A percentile compares a stretch with the other conserved stretches of the same genome.
phyloP scores from a whole-genome alignment of 2,888 invertebrate species.

The Tribolium freemani region DNA sequence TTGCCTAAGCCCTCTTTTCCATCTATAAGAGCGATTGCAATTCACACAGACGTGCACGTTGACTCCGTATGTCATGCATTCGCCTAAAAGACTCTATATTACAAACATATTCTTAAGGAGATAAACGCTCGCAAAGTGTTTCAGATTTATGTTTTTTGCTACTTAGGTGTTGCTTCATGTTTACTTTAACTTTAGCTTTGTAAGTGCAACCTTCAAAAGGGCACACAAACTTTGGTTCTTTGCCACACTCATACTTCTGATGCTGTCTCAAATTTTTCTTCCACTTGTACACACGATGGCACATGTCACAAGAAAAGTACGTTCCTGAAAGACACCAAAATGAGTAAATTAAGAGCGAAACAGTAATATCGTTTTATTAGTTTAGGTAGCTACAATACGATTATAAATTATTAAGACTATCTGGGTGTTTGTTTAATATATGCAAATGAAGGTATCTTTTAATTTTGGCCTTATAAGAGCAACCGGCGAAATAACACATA shows the following conservation, averaged over 20 bases:
- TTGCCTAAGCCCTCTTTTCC: conserved; percentile 25
- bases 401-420: conserved; percentile 9
- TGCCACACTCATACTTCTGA: conserved; percentile 49
- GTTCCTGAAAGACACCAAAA: conserved; percentile 13
- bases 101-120: not conserved
- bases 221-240: conserved; percentile 46
- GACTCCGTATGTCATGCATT: not conserved
- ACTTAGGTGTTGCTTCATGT: conserved; percentile 1
- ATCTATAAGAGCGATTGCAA: conserved; percentile 38
- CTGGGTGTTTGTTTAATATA: conserved; percentile 40
- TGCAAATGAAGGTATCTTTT: conserved; percentile 47
- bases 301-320: conserved; percentile 43
- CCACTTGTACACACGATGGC: conserved; percentile 40
- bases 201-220: conserved; percentile 61
- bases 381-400: not conserved
- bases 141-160: not conserved
- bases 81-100: not conserved
- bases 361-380: not conserved
- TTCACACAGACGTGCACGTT: conserved; percentile 28
- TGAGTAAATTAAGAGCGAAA: not conserved
- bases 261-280: conserved; percentile 41
- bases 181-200: conserved; percentile 5
- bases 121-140: not conserved
- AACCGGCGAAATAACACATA: conserved; percentile 47
- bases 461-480: conserved; percentile 46